Percentiles rank a stretch among this genome's conserved stretches.
phyloP scores from a whole-genome alignment of 2,888 invertebrate species.

The Mesopsocus fuscifrons region DNA sequence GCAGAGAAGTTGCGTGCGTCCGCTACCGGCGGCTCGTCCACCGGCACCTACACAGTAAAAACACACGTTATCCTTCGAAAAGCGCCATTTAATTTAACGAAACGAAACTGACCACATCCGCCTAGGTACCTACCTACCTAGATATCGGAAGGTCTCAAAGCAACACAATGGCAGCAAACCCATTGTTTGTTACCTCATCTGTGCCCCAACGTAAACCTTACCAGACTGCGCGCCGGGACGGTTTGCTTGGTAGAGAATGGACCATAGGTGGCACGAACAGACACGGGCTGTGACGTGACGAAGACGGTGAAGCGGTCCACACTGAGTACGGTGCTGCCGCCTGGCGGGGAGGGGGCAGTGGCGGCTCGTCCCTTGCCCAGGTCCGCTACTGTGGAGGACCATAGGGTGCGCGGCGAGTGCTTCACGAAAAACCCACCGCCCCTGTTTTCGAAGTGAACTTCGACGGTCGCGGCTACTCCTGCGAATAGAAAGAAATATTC shows the following conservation, averaged over 20 bases:
- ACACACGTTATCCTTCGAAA: too few relatives aligned
- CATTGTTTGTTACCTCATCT: too few relatives aligned
- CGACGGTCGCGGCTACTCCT: slow-evolving; percentile 53
- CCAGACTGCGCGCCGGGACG: slow-evolving; percentile 48
- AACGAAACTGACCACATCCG: too few relatives aligned
- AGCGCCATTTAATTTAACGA: too few relatives aligned
- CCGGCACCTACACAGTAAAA: slow-evolving; percentile 21
- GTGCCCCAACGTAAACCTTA: too few relatives aligned
- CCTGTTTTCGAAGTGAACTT: slow-evolving; percentile 81
- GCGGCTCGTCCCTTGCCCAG: slow-evolving; percentile 16
- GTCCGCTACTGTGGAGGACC: slow-evolving; percentile 22
- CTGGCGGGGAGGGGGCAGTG: slow-evolving; percentile 21
- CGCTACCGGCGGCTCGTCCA: slow-evolving; percentile 19
- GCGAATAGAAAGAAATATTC: slow-evolving; percentile 28
- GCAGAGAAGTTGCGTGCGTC: slow-evolving; percentile 26
- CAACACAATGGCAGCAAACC: too few relatives aligned
- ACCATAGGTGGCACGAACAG: slow-evolving; percentile 80
- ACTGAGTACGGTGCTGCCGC: slow-evolving; percentile 41
- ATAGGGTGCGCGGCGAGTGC: slow-evolving; percentile 56
- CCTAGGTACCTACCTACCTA: too few relatives aligned
- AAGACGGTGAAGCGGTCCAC: slow-evolving; percentile 81
- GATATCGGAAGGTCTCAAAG: too few relatives aligned
- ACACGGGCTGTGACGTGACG: slow-evolving; percentile 77
- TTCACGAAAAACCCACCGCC: slow-evolving; percentile 82
- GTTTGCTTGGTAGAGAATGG: slow-evolving; percentile 92